Conservation (phyloP, 2,113 vertebrate species). For the Otus sunia region DNA sequence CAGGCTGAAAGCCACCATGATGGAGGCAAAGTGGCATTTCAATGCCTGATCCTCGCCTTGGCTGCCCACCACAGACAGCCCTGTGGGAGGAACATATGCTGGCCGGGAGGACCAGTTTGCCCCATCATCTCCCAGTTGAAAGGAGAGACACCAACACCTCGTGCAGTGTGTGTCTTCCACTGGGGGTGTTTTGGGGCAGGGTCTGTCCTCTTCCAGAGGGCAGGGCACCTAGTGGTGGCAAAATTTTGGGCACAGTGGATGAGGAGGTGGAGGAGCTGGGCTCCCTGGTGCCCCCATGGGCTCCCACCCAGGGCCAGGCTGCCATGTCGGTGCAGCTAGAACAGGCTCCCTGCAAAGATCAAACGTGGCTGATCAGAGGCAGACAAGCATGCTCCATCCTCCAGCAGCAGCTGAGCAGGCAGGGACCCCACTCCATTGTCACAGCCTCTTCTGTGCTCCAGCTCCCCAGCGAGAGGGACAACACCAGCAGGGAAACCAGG, state of each 20-base stretch:
- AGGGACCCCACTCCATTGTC: background rate
- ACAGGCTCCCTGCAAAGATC: background rate
- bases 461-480: background rate
- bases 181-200: background rate
- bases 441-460: background rate
- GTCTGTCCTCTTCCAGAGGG: accelerated
- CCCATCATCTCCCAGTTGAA: background rate
- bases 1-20: background rate
- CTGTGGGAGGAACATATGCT: accelerated
- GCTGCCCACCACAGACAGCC: too few relatives aligned
- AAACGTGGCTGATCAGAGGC: background rate
- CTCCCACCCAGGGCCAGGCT: background rate
- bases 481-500: background rate
- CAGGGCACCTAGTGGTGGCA: background rate
- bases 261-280: background rate
- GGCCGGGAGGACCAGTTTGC: accelerated
- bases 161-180: background rate
- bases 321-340: background rate
- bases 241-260: background rate
- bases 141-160: accelerated
- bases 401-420: background rate
- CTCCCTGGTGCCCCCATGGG: accelerated
- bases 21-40: background rate
- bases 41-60: background rate
- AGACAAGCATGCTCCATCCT: background rate